A percentile compares a stretch with the other conserved stretches of the same genome.
Conservation (phyloP, 1,140 invertebrate species). For the Conus ventricosus region DNA sequence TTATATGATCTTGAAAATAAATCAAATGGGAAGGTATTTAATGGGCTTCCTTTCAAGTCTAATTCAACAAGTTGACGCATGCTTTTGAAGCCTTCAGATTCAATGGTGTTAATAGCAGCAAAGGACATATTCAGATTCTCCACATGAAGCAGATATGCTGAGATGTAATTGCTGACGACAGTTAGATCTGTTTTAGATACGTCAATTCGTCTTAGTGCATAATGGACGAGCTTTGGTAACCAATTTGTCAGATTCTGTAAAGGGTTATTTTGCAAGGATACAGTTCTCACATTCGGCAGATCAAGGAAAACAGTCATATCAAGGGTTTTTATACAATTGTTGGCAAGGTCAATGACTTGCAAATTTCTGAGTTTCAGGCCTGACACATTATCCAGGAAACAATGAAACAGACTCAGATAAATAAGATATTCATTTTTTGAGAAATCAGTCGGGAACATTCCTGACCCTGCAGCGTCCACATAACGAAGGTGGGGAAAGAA, state of each 20-base stretch:
- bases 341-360: slow-evolving; percentile 18
- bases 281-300: slow-evolving; percentile 14
- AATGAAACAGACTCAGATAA: background rate
- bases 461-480: background rate
- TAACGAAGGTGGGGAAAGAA: background rate
- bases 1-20: slow-evolving; percentile 28
- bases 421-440: background rate
- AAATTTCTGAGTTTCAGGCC: background rate
- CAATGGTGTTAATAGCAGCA: background rate
- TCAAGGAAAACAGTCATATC: background rate
- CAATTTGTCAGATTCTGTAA: background rate
- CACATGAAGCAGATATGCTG: slow-evolving; percentile 9
- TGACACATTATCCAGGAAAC: slow-evolving; percentile 15
- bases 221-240: too few species aligned
- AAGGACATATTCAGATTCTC: background rate
- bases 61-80: background rate
- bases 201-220: background rate
- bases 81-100: background rate
- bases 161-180: slow-evolving; percentile 14
- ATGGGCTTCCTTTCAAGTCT: background rate
- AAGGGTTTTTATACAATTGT: slow-evolving; percentile 27
- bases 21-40: background rate
- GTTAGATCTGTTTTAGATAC: background rate
- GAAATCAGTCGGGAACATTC: background rate
- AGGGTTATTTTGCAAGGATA: slow-evolving; percentile 29